Evolutionary conservation across 2,888 invertebrate genomes (phyloP).

Genomic region (Lomographa bimaculata): DNA sequence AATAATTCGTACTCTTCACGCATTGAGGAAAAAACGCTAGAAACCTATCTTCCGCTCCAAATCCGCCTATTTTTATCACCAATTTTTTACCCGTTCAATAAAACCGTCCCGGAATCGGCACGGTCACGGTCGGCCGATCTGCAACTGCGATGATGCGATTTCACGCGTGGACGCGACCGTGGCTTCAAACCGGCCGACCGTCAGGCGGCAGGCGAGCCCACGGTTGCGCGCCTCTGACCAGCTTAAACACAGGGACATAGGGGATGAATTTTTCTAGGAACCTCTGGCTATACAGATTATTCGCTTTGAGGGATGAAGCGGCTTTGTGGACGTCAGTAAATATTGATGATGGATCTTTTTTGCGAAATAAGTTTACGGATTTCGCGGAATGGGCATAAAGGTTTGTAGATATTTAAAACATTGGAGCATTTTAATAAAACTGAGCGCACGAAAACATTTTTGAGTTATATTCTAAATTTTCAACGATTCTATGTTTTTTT

Average conservation of each 20-base stretch:
- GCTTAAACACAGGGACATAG: slow-evolving; percentile 11
- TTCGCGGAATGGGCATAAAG: neutral
- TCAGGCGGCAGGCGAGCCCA: slow-evolving; percentile 41
- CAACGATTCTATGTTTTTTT: no score
- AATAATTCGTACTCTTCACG: no score
- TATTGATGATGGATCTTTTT: slow-evolving; percentile 17
- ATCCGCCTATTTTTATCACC: slow-evolving; percentile 26
- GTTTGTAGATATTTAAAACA: no score
- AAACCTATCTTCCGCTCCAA: slow-evolving; percentile 23
- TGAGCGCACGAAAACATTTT: no score
- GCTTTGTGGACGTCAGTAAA: slow-evolving; percentile 16
- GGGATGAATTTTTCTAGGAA: slow-evolving; percentile 22
- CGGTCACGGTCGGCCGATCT: slow-evolving; percentile 47
- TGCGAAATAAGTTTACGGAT: neutral
- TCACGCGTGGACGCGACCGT: slow-evolving; percentile 42
- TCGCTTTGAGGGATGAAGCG: slow-evolving; percentile 24
- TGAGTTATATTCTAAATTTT: no score
- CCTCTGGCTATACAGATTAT: slow-evolving; percentile 17
- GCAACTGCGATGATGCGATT: slow-evolving; percentile 55
- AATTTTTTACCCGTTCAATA: slow-evolving; percentile 35
- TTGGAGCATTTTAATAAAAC: no score
- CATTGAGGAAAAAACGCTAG: slow-evolving; percentile 26
- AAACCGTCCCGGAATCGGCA: slow-evolving; percentile 28
- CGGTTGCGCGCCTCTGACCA: slow-evolving; percentile 67
- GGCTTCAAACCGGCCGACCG: slow-evolving; percentile 34